Evolutionary conservation across 2,797 vertebrate genomes (phyloP).

Genomic region (Enoplosus armatus): DNA sequence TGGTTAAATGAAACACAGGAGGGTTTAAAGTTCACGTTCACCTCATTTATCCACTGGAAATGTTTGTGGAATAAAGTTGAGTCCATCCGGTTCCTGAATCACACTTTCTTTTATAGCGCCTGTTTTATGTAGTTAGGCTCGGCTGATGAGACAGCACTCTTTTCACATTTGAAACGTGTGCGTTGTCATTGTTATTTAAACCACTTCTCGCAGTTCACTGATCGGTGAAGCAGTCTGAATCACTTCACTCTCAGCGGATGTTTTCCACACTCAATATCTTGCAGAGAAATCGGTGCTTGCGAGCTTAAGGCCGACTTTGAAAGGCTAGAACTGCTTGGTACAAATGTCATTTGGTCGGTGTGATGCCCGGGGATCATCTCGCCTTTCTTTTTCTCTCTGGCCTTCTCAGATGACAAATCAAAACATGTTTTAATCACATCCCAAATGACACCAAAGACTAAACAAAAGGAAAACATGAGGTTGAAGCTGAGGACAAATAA

Average conservation of each 20-base stretch:
- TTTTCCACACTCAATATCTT: neutral
- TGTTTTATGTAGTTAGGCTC: neutral
- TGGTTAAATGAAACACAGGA: neutral
- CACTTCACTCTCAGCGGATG: neutral
- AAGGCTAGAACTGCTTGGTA: neutral
- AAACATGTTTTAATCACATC: neutral
- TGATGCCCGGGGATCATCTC: neutral
- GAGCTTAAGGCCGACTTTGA: neutral
- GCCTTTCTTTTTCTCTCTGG: neutral
- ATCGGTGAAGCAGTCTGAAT: neutral
- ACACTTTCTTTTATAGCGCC: too few relatives aligned
- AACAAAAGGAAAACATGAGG: too few relatives aligned
- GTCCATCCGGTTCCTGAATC: neutral
- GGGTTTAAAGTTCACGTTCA: neutral
- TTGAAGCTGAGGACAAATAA: neutral
- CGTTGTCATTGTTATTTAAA: neutral
- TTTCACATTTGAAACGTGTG: neutral
- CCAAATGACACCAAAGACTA: neutral
- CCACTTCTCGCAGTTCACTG: neutral
- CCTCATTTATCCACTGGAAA: neutral
- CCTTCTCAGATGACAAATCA: slow-evolving; percentile 12
- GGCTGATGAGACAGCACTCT: neutral
- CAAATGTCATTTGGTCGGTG: neutral
- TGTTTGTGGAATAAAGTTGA: neutral
- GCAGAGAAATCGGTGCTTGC: neutral